Base-by-base conservation (phyloP, 1,140 invertebrate species). In the Phymorhynchus buccinoides region DNA sequence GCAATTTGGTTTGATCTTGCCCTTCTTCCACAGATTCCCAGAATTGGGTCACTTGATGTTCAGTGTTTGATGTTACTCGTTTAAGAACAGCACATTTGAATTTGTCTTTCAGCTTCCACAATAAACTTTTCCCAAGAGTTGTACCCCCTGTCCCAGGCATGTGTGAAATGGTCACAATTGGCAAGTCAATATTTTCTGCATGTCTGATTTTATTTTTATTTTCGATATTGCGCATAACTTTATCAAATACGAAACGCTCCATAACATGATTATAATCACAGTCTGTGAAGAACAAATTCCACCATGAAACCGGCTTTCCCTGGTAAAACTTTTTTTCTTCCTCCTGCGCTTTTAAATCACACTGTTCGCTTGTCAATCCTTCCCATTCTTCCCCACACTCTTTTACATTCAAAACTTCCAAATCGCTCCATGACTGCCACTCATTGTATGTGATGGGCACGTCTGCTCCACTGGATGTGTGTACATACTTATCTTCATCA, bases 81-180 rank as follows among this genome's bases (percentile, higher is more conserved):
- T 73, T 73, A 3, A 73, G 12, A 32, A 73, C 71, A 35, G 71
- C 71, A 73, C 71, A 73, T 35, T 73, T 73, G n/a, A 18, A 73
- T 7, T 32, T 18, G 7, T 73, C 3, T 35, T 22, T 73, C 37
- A 73, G 22, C 1, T 73, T 39, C 71, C 71, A 73, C n/a, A 73
- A 27, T 35, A 39, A 35, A 35, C 14, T 73, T 39, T 39, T 73
- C 12, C 71, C 71, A 4, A 73, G n/a, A 2, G 71, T 73, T 37
- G 71, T 73, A 39, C 71, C 71, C 32, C 71, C 71, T 18, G 71
- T 32, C 71, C 71, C 71, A 35, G 71, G 71, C 71, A 73, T 73
- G 30, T 73, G 71, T 37, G 37, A 7, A 18, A 73, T 4, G 22
- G 71, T 35, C 22, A 73, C 32, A 73, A 73, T 27, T 73, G 71